phyloP scores from a whole-genome alignment of 1,140 invertebrate genomes.

The Gyrodactylus bullatarudis region DNA sequence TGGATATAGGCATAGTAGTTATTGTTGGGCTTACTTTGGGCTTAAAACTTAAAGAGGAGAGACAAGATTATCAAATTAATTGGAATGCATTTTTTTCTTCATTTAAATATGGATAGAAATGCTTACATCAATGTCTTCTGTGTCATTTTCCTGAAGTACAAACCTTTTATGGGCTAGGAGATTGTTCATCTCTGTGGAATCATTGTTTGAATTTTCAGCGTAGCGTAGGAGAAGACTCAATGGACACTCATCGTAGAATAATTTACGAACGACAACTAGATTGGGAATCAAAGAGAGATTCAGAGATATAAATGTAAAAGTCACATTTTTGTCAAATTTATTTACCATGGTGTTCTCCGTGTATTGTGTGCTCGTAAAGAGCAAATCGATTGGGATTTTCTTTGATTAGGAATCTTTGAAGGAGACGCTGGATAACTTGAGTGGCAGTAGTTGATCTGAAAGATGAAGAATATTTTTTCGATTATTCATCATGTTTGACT shows the following conservation, averaged over 20 bases:
- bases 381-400: conserved; percentile 1
- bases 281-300: neutral
- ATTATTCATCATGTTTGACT: no score
- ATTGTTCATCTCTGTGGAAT: neutral
- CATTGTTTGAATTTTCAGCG: neutral
- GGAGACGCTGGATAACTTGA: neutral
- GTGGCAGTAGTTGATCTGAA: conserved; percentile 1
- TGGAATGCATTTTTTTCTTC: no score
- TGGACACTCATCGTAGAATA: conserved; percentile 1
- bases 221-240: neutral
- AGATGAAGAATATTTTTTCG: no score
- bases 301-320: neutral
- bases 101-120: no score
- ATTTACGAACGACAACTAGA: neutral
- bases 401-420: conserved; percentile 2
- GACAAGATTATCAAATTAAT: no score
- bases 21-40: no score
- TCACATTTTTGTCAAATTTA: neutral
- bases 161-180: conserved; percentile 15
- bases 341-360: neutral
- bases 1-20: no score
- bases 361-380: conserved; percentile 3
- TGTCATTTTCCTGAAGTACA: conserved; percentile 30
- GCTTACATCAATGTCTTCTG: conserved; percentile 26
- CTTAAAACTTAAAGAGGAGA: no score